Base-by-base conservation (phyloP, 2,888 invertebrate species). In the Macrostomum cliftonense region DNA sequence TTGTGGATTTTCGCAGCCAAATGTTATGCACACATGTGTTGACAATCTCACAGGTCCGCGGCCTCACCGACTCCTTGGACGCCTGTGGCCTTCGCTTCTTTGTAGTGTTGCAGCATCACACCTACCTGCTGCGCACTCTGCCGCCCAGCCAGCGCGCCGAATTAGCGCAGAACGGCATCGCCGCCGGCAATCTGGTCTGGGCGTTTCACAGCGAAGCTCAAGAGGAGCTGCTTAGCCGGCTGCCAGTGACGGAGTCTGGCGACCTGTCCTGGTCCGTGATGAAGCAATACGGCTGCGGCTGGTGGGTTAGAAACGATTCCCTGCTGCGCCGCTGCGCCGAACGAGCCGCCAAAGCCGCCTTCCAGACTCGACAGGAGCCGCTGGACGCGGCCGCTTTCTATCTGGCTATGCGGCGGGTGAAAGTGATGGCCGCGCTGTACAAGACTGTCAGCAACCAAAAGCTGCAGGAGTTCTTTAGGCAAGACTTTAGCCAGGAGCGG, bases 131-230 rank as follows among this genome's bases (percentile, higher is more conserved):
- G 50, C 79, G 87, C 28, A 97, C 95, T 64, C 74, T 97, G 51
- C 91, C 95, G 0, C 73, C 89, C 12, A 81, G 80, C 1, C 91
- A 93, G 67, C 76, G 93, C 47, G 80, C 82, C 0, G 78, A 79
- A 49, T 78, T 89, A 55, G 28, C 36, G 42, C 80, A 82, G 47
- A 80, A 81, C 55, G 91, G 68, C 1, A 62, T 70, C 21, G 58
- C 58, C 43, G 64, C 70, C 7, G 65, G 88, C 58, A 87, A 91
- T 70, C 76, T 95, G 17, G 91, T 91, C 2, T 99, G 97, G 97
- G 97, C 95, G 0, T 95, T 87, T 72, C 97, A 99, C 70, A 95
- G 95, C 0, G 95, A 97, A 71, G 84, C 88, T 17, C 88, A 91
- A 66, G 91, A 91, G 21, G 51, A 50, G 19, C 20, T 50, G 16